These are phyloP conservation scores for Cyphomyrmex costatus DNA, from an alignment of 1,140 invertebrate species.

Conservation along the genomic window DNA sequence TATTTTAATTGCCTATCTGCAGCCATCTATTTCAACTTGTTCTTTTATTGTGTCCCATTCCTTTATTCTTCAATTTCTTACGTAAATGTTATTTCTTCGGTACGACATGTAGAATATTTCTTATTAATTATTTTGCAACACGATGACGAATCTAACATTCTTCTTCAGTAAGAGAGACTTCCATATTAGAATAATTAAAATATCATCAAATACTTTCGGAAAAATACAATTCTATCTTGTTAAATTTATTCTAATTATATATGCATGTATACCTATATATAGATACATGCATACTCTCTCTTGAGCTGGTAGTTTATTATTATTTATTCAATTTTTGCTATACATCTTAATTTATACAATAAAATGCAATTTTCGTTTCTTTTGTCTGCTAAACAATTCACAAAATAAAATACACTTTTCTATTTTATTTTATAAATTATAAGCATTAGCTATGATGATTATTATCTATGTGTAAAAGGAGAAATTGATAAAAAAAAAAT, in stretches of 20 bases:
- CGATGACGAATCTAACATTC: neutral
- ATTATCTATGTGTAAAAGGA: neutral
- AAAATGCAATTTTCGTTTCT: neutral
- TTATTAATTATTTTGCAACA: neutral
- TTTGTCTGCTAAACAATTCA: neutral
- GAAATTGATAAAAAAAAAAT: constrained; percentile 21
- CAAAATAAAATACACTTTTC: neutral
- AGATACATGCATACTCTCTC: too few species aligned
- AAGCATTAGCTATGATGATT: constrained; percentile 5
- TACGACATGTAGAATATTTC: neutral
- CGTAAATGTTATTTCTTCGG: neutral
- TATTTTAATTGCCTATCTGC: constrained; percentile 5
- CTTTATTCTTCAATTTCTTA: neutral
- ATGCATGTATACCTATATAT: too few species aligned
- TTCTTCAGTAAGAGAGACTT: neutral
- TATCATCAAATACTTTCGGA: neutral
- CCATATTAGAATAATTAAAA: neutral
- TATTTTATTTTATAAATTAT: neutral
- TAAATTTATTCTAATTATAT: neutral
- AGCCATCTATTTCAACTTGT: neutral
- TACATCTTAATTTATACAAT: neutral
- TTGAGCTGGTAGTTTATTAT: neutral
- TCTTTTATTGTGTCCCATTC: neutral
- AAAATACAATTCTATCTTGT: neutral
- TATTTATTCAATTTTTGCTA: neutral